These are phyloP conservation scores for Drosophila ficusphila DNA, from an alignment of 1,140 invertebrate species.

Conservation along the genomic window DNA sequence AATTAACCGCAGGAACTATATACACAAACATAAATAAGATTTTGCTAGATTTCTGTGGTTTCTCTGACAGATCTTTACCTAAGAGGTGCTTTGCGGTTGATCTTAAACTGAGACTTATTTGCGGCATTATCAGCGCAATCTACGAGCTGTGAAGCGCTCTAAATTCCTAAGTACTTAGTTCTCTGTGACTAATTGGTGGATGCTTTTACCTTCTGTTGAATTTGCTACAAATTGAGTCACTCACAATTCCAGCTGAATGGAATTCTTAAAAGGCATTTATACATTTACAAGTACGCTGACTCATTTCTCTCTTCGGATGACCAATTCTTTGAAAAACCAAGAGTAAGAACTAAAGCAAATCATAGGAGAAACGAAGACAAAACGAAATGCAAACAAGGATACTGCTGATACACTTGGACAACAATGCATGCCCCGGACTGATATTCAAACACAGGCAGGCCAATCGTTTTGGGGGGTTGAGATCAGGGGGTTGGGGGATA, in stretches of 20 bases:
- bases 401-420: slow-evolving; percentile 37
- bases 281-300: neutral
- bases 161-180: slow-evolving; percentile 3
- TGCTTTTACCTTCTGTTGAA: neutral
- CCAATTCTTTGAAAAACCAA: slow-evolving; percentile 14
- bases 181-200: slow-evolving; percentile 16
- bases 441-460: slow-evolving; percentile 42
- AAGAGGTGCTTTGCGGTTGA: slow-evolving; percentile 38
- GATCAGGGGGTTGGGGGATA: slow-evolving; percentile 15
- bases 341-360: slow-evolving; percentile 21
- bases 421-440: slow-evolving; percentile 61
- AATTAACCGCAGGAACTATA: slow-evolving; percentile 25
- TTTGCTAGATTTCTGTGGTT: slow-evolving; percentile 23
- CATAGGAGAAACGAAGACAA: slow-evolving; percentile 37
- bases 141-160: slow-evolving; percentile 32
- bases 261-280: neutral
- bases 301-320: slow-evolving; percentile 3
- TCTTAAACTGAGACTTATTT: slow-evolving; percentile 15
- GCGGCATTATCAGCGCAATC: slow-evolving; percentile 13
- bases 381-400: slow-evolving; percentile 55
- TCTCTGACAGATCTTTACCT: slow-evolving; percentile 3
- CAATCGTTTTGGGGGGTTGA: slow-evolving; percentile 40
- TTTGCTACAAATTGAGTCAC: slow-evolving; percentile 3
- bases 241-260: neutral
- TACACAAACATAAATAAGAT: slow-evolving; percentile 28